phyloP scores from a whole-genome alignment of 2,888 invertebrate genomes.

The Crossocerus cetratus region DNA sequence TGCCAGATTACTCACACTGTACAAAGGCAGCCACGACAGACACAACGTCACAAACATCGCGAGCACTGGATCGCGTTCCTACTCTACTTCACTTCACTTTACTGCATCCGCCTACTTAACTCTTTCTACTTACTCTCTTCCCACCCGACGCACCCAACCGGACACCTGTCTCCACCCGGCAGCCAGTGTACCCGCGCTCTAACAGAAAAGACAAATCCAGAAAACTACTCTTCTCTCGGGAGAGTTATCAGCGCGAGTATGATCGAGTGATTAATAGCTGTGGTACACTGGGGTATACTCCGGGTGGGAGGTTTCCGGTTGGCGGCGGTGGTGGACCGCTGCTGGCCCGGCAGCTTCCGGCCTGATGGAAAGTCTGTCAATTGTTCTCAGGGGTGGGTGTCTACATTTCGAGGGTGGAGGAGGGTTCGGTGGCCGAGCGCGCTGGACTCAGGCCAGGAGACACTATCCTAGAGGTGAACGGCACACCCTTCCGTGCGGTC shows the following conservation, averaged over 20 bases:
- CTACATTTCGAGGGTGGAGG: slow-evolving; percentile 94
- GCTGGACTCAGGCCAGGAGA: slow-evolving; percentile 94
- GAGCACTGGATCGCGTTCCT: slow-evolving; percentile 1
- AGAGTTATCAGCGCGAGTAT: no score
- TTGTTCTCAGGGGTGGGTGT: slow-evolving; percentile 88
- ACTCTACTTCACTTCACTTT: slow-evolving; percentile 18
- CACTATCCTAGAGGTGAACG: slow-evolving; percentile 96
- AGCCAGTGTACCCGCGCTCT: no score
- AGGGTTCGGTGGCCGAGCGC: slow-evolving; percentile 92
- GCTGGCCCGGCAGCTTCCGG: slow-evolving; percentile 49
- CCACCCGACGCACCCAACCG: slow-evolving; percentile 4
- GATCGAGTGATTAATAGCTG: no score
- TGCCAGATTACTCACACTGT: slow-evolving; percentile 3
- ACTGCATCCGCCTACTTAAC: slow-evolving; percentile 28
- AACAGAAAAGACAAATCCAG: no score
- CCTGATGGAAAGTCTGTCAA: slow-evolving; percentile 66
- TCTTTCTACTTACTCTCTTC: slow-evolving; percentile 17
- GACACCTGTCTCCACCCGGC: no score
- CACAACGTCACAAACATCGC: not conserved
- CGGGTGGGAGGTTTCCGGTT: slow-evolving; percentile 50
- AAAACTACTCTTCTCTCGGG: no score
- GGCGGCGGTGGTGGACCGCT: slow-evolving; percentile 34
- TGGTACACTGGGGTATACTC: not conserved
- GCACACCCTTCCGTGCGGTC: slow-evolving; percentile 94
- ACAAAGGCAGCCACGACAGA: not conserved